These are phyloP conservation scores for Ageneiosus marmoratus DNA, from an alignment of 2,113 vertebrate genomes.

Conservation along the genomic window DNA sequence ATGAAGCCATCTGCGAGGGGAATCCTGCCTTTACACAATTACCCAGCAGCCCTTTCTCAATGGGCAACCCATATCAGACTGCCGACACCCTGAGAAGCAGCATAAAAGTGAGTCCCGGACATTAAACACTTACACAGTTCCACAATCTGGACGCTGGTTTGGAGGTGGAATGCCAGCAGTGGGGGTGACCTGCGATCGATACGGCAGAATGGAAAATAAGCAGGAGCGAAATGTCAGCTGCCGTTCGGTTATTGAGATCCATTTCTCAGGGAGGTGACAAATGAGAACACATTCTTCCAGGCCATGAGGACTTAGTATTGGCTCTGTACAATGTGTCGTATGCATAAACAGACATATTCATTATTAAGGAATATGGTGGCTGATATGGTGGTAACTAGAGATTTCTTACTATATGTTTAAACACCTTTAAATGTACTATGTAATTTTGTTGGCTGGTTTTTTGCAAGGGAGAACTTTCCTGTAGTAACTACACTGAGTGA, in stretches of 20 bases:
- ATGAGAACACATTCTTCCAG: conserved; percentile 33
- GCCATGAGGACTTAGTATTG: neutral
- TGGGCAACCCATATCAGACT: conserved; percentile 39
- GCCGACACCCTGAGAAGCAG: conserved; percentile 35
- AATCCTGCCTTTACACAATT: conserved; percentile 54
- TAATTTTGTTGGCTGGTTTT: neutral
- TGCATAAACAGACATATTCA: neutral
- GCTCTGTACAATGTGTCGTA: conserved; percentile 7
- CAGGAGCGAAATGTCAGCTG: conserved; percentile 55
- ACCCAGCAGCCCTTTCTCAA: conserved; percentile 43
- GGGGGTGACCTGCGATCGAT: conserved; percentile 48
- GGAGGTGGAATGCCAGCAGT: conserved; percentile 30
- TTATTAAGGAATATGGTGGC: neutral
- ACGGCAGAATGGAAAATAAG: conserved; percentile 41
- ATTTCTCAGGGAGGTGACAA: conserved; percentile 30
- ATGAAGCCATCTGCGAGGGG: conserved; percentile 56
- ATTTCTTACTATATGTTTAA: neutral
- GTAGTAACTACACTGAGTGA: neutral
- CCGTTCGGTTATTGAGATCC: conserved; percentile 38
- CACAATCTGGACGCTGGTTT: conserved; percentile 39
- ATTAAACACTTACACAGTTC: conserved; percentile 30
- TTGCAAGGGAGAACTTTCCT: neutral
- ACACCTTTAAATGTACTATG: neutral
- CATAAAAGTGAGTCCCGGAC: conserved; percentile 3
- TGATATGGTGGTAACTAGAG: neutral